Evolutionary conservation across 64 coral and sea anemone genomes (phyloP).

Genomic region (Porites lutea): DNA sequence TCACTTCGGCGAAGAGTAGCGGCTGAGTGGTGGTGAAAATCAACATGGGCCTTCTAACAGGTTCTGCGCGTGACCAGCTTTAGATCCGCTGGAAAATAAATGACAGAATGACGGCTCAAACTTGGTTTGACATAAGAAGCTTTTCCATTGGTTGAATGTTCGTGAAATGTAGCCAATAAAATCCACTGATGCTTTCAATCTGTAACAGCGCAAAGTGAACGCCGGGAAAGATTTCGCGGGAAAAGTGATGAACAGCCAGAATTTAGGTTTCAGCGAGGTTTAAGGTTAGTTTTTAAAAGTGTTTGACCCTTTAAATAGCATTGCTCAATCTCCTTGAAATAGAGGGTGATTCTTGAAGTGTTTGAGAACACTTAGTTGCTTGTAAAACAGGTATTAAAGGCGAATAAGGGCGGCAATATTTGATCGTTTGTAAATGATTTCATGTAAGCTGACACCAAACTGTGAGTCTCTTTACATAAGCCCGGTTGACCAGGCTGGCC

Average conservation of each 20-base stretch:
- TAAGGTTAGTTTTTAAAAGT: neutral
- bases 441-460: too few species aligned
- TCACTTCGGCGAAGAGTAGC: neutral
- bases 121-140: slow-evolving; percentile 35
- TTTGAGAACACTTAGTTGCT: neutral
- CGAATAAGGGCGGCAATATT: neutral
- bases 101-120: neutral
- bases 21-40: neutral
- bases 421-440: neutral
- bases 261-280: neutral
- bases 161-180: slow-evolving; percentile 35
- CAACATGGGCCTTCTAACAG: neutral
- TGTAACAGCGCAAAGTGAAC: neutral
- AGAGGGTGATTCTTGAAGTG: too few species aligned
- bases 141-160: slow-evolving; percentile 47
- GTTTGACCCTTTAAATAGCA: neutral
- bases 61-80: neutral
- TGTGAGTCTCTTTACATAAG: too few species aligned
- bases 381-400: neutral
- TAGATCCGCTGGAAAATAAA: neutral
- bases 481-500: too few species aligned
- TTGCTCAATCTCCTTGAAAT: too few species aligned
- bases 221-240: slow-evolving; percentile 61
- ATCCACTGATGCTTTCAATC: neutral
- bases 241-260: slow-evolving; percentile 63